Evolutionary conservation across 2,888 invertebrate species (phyloP).

Genomic region (Tridacna crocea): DNA sequence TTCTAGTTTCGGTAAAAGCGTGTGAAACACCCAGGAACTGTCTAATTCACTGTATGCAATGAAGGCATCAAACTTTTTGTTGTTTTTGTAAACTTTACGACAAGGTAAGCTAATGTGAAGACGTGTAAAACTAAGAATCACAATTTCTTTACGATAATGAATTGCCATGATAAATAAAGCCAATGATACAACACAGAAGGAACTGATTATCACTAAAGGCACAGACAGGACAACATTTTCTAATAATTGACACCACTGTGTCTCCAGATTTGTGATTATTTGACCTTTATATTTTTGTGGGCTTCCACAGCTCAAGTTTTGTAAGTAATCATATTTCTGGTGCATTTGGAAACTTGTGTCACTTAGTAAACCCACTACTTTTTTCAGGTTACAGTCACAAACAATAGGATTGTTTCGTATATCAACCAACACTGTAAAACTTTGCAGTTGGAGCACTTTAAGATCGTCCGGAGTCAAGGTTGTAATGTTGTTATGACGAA

Average conservation of each 20-base stretch:
- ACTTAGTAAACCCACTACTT: conserved; percentile 47
- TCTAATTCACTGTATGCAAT: conserved; percentile 92
- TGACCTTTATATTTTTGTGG: conserved; percentile 57
- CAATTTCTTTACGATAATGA: conserved; percentile 67
- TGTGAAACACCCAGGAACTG: conserved; percentile 93
- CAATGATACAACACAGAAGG: conserved; percentile 49
- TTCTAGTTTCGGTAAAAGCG: conserved; percentile 92
- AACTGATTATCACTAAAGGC: conserved; percentile 53
- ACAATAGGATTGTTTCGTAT: conserved; percentile 65
- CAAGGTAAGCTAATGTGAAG: conserved; percentile 63
- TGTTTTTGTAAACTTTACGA: conserved; percentile 40
- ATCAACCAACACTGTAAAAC: conserved; percentile 58
- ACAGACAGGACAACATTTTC: conserved; percentile 44
- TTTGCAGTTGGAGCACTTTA: conserved; percentile 41
- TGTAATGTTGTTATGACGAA: conserved; percentile 68
- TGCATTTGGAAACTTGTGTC: conserved; percentile 24
- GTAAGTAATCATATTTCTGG: conserved; percentile 57
- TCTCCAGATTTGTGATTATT: conserved; percentile 44
- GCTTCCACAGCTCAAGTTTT: conserved; percentile 54
- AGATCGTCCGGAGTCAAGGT: conserved; percentile 57
- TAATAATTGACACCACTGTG: conserved; percentile 52
- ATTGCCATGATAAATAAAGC: conserved; percentile 53
- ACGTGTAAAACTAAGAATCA: conserved; percentile 67
- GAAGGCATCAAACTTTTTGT: conserved; percentile 91
- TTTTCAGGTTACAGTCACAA: conserved; percentile 66